Evolutionary conservation across 1,140 invertebrate species (phyloP).

Genomic region (Heliconius nattereri): DNA sequence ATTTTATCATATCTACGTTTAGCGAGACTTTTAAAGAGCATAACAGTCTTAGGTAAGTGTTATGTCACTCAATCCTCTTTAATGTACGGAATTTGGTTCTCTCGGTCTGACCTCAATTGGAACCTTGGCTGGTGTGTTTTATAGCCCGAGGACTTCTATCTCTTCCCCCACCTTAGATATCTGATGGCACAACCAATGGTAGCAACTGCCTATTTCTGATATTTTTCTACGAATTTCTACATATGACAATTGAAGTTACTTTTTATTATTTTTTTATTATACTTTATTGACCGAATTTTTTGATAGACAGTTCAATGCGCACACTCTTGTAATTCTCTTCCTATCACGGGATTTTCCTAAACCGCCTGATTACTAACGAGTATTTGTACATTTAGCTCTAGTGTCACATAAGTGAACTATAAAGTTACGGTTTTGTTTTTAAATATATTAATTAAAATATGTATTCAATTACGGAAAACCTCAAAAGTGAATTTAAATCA

Average conservation of each 20-base stretch:
- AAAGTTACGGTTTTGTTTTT: too few relatives aligned
- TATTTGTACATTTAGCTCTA: constrained; percentile 1
- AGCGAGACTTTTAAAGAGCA: too few relatives aligned
- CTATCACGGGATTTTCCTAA: background rate
- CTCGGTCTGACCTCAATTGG: too few relatives aligned
- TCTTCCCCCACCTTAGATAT: constrained; percentile 1
- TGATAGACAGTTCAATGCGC: background rate
- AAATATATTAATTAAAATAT: too few relatives aligned
- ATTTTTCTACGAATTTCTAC: background rate
- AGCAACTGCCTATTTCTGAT: background rate
- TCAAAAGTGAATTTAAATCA: background rate
- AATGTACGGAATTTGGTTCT: too few relatives aligned
- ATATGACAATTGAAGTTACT: background rate
- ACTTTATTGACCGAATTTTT: background rate
- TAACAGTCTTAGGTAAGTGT: too few relatives aligned
- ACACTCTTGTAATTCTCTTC: background rate
- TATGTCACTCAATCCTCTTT: too few relatives aligned
- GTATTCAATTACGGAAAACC: background rate
- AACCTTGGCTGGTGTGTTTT: background rate
- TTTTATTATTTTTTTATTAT: background rate
- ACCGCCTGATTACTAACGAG: background rate
- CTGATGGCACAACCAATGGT: constrained; percentile 10
- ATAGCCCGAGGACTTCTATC: background rate
- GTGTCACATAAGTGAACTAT: too few relatives aligned
- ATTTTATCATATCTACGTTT: too few relatives aligned